phyloP scores from a whole-genome alignment of 1,140 invertebrate genomes.

The Teleogryllus occipitalis region DNA sequence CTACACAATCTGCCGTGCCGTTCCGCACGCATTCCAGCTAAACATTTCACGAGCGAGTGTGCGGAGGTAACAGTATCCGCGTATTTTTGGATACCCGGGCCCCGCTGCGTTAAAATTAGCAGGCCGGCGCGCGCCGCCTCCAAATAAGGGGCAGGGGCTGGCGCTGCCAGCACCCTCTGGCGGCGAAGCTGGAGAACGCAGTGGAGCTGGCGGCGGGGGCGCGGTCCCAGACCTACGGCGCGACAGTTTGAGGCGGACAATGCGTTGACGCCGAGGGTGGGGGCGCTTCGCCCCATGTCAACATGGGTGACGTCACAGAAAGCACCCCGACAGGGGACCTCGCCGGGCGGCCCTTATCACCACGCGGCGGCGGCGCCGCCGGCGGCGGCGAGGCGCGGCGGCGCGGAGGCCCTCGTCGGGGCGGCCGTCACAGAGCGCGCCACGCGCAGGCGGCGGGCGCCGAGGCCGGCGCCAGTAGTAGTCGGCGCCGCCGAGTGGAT shows the following conservation, averaged over 20 bases:
- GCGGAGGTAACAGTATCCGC: slow-evolving; percentile 7
- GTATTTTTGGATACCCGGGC: background rate
- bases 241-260: background rate
- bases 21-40: background rate
- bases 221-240: background rate
- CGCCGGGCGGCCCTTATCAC: background rate
- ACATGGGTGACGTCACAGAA: background rate
- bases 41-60: background rate
- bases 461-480: background rate
- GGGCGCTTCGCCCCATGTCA: background rate
- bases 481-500: slow-evolving; percentile 14
- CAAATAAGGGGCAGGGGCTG: background rate
- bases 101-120: slow-evolving; percentile 2
- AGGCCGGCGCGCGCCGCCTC: background rate
- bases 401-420: background rate
- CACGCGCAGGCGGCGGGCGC: background rate
- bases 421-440: background rate
- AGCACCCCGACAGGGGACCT: slow-evolving; percentile 4
- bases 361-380: too few species aligned
- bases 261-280: background rate
- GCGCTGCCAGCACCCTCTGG: background rate
- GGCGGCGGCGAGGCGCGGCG: background rate
- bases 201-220: too few species aligned
- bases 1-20: background rate
- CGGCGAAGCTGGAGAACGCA: background rate